These are phyloP conservation scores for Tenualosa ilisha DNA, from an alignment of 2,797 vertebrate species.

Conservation along the genomic window DNA sequence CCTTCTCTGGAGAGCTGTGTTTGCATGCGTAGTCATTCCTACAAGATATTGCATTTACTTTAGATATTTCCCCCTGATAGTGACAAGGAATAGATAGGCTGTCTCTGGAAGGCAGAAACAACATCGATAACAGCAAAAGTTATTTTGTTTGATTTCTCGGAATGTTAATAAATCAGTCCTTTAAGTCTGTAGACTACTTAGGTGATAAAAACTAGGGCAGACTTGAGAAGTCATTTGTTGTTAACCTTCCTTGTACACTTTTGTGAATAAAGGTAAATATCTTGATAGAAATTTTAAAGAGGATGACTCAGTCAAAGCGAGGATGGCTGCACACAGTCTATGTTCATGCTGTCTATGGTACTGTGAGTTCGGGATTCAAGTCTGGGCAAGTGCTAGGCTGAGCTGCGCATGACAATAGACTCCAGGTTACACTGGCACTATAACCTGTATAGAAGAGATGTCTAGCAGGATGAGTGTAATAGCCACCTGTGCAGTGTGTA, in stretches of 20 bases:
- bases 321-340: too few relatives aligned
- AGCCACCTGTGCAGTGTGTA: neutral
- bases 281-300: neutral
- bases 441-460: too few relatives aligned
- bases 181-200: neutral
- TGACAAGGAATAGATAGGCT: neutral
- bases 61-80: neutral
- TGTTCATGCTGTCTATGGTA: too few relatives aligned
- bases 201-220: neutral
- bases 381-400: too few relatives aligned
- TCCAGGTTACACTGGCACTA: too few relatives aligned
- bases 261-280: neutral
- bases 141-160: neutral
- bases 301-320: neutral
- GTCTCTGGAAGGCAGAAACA: constrained; percentile 1
- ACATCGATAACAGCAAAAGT: constrained; percentile 1
- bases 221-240: neutral
- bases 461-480: too few relatives aligned
- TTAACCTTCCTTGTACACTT: neutral
- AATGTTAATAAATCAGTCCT: neutral
- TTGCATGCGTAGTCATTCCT: neutral
- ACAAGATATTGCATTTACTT: neutral
- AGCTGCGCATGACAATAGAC: too few relatives aligned
- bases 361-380: too few relatives aligned
- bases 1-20: neutral